Conservation (phyloP, 2,113 vertebrate species). For the Oncorhynchus tshawytscha region DNA sequence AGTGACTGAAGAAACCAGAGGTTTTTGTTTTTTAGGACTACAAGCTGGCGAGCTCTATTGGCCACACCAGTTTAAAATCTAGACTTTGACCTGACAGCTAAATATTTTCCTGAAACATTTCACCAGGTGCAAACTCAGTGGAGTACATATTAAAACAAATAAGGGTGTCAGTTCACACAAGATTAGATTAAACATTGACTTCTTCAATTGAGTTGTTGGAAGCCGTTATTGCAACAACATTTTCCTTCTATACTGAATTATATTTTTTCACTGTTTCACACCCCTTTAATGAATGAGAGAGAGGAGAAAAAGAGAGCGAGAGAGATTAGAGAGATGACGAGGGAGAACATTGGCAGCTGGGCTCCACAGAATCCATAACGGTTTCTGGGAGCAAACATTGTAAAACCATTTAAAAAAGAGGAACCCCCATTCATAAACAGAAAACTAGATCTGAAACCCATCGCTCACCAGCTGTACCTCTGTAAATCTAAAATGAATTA, state of each 20-base stretch:
- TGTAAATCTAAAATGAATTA: not conserved
- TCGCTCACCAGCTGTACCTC: slow-evolving; percentile 13
- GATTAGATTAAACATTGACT: too few relatives aligned
- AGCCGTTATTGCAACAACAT: too few relatives aligned
- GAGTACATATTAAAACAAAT: not conserved
- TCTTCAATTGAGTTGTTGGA: too few relatives aligned
- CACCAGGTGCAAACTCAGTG: not conserved
- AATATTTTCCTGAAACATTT: slow-evolving; percentile 7
- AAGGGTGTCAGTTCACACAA: too few relatives aligned
- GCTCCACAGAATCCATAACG: slow-evolving; percentile 37
- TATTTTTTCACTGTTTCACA: too few relatives aligned
- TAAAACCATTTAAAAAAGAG: slow-evolving; percentile 57
- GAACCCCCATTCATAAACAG: slow-evolving; percentile 48
- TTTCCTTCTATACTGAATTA: too few relatives aligned
- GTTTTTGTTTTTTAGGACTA: too few relatives aligned
- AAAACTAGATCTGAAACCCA: slow-evolving; percentile 9
- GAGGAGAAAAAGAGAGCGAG: not conserved
- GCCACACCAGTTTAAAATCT: too few relatives aligned
- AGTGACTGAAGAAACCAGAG: too few relatives aligned
- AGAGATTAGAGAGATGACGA: too few relatives aligned
- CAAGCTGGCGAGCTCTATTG: too few relatives aligned
- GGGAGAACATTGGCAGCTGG: not conserved
- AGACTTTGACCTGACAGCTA: not conserved
- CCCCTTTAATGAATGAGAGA: not conserved
- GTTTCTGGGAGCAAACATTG: slow-evolving; percentile 52